Evolutionary conservation across 2,888 invertebrate species (phyloP).

Genomic region (Nebria brevicollis): DNA sequence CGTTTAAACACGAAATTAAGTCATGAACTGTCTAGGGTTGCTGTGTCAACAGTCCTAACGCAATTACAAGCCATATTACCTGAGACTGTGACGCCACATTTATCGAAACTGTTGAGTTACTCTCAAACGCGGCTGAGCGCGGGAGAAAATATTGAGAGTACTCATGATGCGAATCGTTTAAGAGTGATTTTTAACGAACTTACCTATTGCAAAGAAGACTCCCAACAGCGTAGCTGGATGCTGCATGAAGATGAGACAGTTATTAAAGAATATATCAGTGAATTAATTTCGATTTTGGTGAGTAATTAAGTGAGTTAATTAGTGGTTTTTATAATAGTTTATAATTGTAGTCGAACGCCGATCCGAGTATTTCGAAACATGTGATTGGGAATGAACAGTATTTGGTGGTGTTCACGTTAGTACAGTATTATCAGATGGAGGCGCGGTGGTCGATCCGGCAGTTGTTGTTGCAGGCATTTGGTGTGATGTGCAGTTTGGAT

Average conservation of each 20-base stretch:
- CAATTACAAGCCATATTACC: slow-evolving; percentile 69
- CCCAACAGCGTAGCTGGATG: slow-evolving; percentile 96
- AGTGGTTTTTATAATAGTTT: too few species aligned
- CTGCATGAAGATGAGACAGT: slow-evolving; percentile 92
- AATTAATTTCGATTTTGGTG: slow-evolving; percentile 85
- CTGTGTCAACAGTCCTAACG: slow-evolving; percentile 78
- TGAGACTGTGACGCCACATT: slow-evolving; percentile 69
- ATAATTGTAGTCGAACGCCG: slow-evolving; percentile 83
- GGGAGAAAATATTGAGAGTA: slow-evolving; percentile 78
- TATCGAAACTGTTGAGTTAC: slow-evolving; percentile 67
- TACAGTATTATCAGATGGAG: slow-evolving; percentile 97
- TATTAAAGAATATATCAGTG: slow-evolving; percentile 85
- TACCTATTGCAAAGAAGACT: slow-evolving; percentile 91
- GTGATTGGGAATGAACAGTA: slow-evolving; percentile 87
- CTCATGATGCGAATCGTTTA: slow-evolving; percentile 85
- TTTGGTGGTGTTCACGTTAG: slow-evolving; percentile 82
- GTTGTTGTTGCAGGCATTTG: slow-evolving; percentile 84
- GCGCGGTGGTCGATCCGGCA: slow-evolving; percentile 86
- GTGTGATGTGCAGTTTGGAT: slow-evolving; percentile 87
- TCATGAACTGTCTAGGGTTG: slow-evolving; percentile 86
- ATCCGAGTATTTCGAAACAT: slow-evolving; percentile 86
- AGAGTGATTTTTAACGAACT: slow-evolving; percentile 85
- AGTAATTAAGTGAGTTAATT: slow-evolving; percentile 48
- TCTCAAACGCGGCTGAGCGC: slow-evolving; percentile 70
- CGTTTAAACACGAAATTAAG: slow-evolving; percentile 85